Base-by-base conservation (phyloP, 2,888 invertebrate species). In the Hypomecis punctinalis region DNA sequence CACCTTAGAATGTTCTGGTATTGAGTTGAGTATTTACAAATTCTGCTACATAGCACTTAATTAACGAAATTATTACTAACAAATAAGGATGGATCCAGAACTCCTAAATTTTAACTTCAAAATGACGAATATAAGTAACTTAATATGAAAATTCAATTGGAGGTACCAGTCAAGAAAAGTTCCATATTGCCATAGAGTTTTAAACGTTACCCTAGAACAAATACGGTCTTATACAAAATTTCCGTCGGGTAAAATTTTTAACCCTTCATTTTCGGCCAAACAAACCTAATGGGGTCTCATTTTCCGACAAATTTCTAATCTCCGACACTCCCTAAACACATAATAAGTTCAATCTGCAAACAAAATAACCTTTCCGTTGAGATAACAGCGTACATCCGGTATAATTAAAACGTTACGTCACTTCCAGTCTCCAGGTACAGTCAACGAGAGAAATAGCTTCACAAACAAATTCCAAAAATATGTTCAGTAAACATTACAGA, bases 341-440 rank as follows among this genome's bases (percentile, higher is more conserved):
- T 46, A 56, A 56, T 56, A 37, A 56, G 55, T 56, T 9, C 43
- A 46, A 56, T 56, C 37, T 46, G 43, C 43, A 45, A 43, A 59
- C 59, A 51, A 55, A 59, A 64, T 59, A 59, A 59, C 59, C 47
- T 57, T 57, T 13, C 52, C 39, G 55, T 47, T 39, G 52, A 39
- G 48, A 56, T 60, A 61, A 53, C 47, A 33, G 33, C 47, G 42
- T 13, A 54, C 40, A 54, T 61, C 61, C 51, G 62, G 40, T 52
- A 57, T 71, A 72, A 75, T 74, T 75, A 71, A 69, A 76, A 69
- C 53, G 67, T 66, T 49, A 61, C 49, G 55, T 53, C 63, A 63
- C 36, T 58, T 51, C 23, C 36, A 52, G 35, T 49, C 47, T 52
- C 9, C 47, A 43, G 6, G 54, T 43, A 54, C 43, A 36, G 54